Evolutionary conservation across 2,888 invertebrate genomes (phyloP).

Genomic region (Trypoxylon attenuatum): DNA sequence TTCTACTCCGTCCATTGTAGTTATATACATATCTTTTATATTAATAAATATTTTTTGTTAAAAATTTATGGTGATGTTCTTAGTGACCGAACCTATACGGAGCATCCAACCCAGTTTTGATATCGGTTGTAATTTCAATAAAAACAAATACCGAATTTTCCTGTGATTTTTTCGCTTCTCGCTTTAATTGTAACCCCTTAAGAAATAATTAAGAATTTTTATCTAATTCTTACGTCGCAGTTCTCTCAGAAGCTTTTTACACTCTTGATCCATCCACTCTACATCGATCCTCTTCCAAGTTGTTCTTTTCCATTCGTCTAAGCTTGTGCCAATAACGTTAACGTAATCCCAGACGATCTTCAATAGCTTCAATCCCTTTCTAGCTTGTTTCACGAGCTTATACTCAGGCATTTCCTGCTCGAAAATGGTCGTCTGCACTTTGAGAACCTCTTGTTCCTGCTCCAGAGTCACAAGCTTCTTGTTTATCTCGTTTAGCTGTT

Average conservation of each 20-base stretch:
- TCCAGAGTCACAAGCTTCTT: slow-evolving; percentile 82
- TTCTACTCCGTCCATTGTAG: too few relatives aligned
- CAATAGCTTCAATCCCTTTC: slow-evolving; percentile 84
- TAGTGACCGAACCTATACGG: too few relatives aligned
- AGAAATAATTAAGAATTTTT: not conserved
- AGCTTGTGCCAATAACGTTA: slow-evolving; percentile 85
- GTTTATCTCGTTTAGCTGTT: slow-evolving; percentile 82
- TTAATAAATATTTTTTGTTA: too few relatives aligned
- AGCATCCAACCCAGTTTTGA: too few relatives aligned
- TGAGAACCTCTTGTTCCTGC: slow-evolving; percentile 80
- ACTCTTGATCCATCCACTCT: slow-evolving; percentile 95
- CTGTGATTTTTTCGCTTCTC: not conserved
- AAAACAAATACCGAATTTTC: too few relatives aligned
- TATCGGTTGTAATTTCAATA: too few relatives aligned
- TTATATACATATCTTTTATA: too few relatives aligned
- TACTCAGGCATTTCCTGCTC: slow-evolving; percentile 91
- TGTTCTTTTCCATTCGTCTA: slow-evolving; percentile 95
- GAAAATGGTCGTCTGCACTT: slow-evolving; percentile 87
- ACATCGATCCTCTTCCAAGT: slow-evolving; percentile 96
- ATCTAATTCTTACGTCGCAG: slow-evolving; percentile 78
- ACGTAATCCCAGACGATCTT: slow-evolving; percentile 95
- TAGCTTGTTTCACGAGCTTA: slow-evolving; percentile 83
- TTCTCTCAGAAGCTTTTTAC: slow-evolving; percentile 93
- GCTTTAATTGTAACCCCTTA: not conserved
- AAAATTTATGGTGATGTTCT: too few relatives aligned